A percentile compares a stretch with the other conserved stretches of the same genome.
These are phyloP conservation scores for Solenopsis fugax DNA, from an alignment of 1,140 invertebrate genomes.

Conservation along the genomic window DNA sequence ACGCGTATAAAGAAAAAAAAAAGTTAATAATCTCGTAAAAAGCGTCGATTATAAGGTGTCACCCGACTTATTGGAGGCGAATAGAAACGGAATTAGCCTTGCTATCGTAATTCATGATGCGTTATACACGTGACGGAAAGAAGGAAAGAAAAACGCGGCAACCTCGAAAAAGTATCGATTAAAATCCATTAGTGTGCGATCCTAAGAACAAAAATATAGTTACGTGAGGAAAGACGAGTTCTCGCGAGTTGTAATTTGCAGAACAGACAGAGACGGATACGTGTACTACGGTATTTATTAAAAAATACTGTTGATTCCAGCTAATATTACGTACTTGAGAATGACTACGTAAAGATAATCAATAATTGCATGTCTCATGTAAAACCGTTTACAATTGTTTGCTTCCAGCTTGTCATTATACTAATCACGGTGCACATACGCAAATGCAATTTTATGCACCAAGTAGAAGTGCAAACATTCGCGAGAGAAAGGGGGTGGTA, in stretches of 20 bases:
- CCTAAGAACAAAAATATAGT: background rate
- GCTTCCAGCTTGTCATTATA: background rate
- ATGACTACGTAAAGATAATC: background rate
- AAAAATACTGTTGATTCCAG: slow-evolving; percentile 4
- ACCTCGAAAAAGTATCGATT: slow-evolving; percentile 65
- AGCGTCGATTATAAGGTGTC: slow-evolving; percentile 2
- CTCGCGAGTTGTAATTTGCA: slow-evolving; percentile 60
- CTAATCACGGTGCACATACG: background rate
- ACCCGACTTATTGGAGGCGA: background rate
- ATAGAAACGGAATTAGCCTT: slow-evolving; percentile 21
- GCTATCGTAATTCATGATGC: background rate
- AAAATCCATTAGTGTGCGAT: slow-evolving; percentile 46
- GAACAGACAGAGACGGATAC: background rate
- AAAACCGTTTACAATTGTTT: background rate
- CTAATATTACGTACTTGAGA: slow-evolving; percentile 23
- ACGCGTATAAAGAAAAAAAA: background rate
- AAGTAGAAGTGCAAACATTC: background rate
- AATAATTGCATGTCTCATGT: slow-evolving; percentile 8
- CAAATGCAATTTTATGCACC: slow-evolving; percentile 20
- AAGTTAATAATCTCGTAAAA: slow-evolving; percentile 33
- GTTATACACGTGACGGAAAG: background rate
- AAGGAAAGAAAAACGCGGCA: slow-evolving; percentile 2
- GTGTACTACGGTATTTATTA: background rate
- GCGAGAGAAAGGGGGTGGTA: slow-evolving; percentile 1
- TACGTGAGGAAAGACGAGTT: slow-evolving; percentile 35